Evolutionary conservation across 2,888 invertebrate species (phyloP).

Genomic region (Leptinotarsa juncta): DNA sequence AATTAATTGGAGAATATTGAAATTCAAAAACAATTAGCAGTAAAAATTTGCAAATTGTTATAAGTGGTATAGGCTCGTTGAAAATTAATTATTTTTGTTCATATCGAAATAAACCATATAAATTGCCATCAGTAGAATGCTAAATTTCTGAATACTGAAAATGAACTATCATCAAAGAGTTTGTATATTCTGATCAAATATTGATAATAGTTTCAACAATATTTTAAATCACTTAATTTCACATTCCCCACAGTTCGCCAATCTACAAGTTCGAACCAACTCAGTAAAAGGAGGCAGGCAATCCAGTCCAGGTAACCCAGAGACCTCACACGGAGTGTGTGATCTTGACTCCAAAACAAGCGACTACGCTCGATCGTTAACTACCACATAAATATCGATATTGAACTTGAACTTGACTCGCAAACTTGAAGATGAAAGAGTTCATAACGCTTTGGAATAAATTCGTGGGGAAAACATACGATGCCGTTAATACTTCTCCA

Average conservation of each 20-base stretch:
- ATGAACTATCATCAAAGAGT: too few species aligned
- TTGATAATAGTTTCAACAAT: not conserved
- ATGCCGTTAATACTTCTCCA: conserved; percentile 53
- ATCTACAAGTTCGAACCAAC: not conserved
- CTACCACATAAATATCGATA: not conserved
- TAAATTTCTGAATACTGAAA: too few species aligned
- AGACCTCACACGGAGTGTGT: not conserved
- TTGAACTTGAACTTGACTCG: conserved; percentile 37
- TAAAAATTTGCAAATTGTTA: too few species aligned
- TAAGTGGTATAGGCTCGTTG: too few species aligned
- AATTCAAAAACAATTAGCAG: too few species aligned
- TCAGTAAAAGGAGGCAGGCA: not conserved
- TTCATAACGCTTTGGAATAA: conserved; percentile 55
- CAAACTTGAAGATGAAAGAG: conserved; percentile 58
- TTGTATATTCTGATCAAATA: not conserved
- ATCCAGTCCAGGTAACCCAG: not conserved
- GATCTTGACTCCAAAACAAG: conserved; percentile 11
- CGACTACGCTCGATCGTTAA: conserved; percentile 12
- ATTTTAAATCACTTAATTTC: not conserved
- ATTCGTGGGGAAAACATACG: conserved; percentile 56
- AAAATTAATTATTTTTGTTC: too few species aligned
- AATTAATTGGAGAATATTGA: too few species aligned
- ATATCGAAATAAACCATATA: too few species aligned
- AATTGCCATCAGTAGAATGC: too few species aligned
- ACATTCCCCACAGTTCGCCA: not conserved